Conservation (phyloP, 2,113 vertebrate species). For the Oostethus manadensis region DNA sequence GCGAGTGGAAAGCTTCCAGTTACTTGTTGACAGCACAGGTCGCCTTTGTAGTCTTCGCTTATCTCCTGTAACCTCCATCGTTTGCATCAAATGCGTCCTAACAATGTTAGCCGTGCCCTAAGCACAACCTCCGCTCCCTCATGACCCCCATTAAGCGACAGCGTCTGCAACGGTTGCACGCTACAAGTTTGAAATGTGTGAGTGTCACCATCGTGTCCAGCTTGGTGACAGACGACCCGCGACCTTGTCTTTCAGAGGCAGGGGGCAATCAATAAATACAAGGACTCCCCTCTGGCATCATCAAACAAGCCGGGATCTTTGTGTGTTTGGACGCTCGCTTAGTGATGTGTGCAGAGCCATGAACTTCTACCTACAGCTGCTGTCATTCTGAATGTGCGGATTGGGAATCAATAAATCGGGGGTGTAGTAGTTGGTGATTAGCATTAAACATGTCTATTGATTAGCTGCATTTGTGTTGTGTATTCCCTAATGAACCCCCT, state of each 20-base stretch:
- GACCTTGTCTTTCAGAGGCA: constrained; percentile 62
- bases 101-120: constrained; percentile 47
- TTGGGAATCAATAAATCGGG: constrained; percentile 42
- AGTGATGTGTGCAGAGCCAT: not conserved
- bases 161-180: constrained; percentile 33
- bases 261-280: constrained; percentile 53
- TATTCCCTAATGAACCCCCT: constrained; percentile 31
- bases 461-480: constrained; percentile 33
- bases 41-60: constrained; percentile 38
- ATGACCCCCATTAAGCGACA: constrained; percentile 50
- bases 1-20: not conserved
- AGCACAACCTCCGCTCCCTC: constrained; percentile 45
- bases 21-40: constrained; percentile 30
- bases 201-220: constrained; percentile 41
- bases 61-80: constrained; percentile 37
- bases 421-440: constrained; percentile 34
- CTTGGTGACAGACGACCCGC: constrained; percentile 53
- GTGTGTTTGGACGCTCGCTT: constrained; percentile 19
- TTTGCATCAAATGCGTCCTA: constrained; percentile 44
- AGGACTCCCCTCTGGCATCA: constrained; percentile 32
- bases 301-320: constrained; percentile 41
- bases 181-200: constrained; percentile 56
- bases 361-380: constrained; percentile 20
- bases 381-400: constrained; percentile 11
- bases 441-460: constrained; percentile 67